phyloP scores from a whole-genome alignment of 2,888 invertebrate species.

The Bembecia ichneumoniformis region DNA sequence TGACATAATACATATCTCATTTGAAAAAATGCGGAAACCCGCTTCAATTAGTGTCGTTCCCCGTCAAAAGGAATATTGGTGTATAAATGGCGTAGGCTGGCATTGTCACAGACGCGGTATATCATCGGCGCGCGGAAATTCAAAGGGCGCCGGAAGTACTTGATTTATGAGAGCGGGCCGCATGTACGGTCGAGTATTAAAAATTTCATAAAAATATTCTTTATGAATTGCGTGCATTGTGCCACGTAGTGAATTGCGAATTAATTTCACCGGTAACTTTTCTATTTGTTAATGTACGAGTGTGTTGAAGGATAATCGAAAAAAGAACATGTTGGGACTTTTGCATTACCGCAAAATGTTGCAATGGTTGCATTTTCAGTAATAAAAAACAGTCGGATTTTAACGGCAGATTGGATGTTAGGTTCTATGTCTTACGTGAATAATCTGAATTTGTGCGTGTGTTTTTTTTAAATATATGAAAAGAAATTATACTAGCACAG shows the following conservation, averaged over 20 bases:
- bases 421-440: no score
- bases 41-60: slow-evolving; percentile 48
- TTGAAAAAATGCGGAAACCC: slow-evolving; percentile 6
- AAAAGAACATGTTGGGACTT: no score
- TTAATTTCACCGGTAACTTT: slow-evolving; percentile 15
- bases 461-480: no score
- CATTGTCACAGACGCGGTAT: slow-evolving; percentile 59
- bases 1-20: no score
- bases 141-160: slow-evolving; percentile 62
- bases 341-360: no score
- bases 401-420: no score
- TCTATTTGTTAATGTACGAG: neutral
- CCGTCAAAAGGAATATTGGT: slow-evolving; percentile 53
- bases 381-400: no score
- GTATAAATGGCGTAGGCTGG: slow-evolving; percentile 39
- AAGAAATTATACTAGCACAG: no score
- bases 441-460: no score
- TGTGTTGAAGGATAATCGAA: no score
- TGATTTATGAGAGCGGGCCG: slow-evolving; percentile 58
- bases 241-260: slow-evolving; percentile 18
- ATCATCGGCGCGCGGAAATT: slow-evolving; percentile 57
- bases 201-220: slow-evolving; percentile 62
- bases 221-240: slow-evolving; percentile 42
- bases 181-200: slow-evolving; percentile 56
- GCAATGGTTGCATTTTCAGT: no score